Conservation (phyloP, 2,797 vertebrate genomes). For the Myotis daubentonii region DNA sequence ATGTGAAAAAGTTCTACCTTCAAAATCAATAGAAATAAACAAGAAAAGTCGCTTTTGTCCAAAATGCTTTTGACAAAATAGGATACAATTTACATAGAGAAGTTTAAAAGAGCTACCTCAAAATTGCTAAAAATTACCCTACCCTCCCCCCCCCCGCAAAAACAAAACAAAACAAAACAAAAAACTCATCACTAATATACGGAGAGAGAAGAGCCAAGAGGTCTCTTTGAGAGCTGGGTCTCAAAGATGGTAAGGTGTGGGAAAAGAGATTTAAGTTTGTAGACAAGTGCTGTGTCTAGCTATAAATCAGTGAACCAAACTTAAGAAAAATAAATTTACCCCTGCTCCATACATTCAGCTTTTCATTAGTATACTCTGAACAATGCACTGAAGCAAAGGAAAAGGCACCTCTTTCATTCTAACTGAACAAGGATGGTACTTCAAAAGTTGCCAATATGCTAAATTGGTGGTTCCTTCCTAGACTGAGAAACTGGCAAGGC, state of each 20-base stretch:
- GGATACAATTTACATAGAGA: conserved; percentile 25
- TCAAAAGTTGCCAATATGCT: neutral
- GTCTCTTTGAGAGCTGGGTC: neutral
- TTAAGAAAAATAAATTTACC: conserved; percentile 34
- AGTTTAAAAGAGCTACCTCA: neutral
- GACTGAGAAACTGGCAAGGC: neutral
- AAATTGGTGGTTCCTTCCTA: neutral
- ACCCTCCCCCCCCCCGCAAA: no score
- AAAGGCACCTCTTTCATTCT: neutral
- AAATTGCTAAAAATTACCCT: neutral
- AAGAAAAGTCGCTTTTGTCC: neutral
- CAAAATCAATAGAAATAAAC: conserved; percentile 15
- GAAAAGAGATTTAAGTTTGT: conserved; percentile 42
- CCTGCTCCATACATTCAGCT: neutral
- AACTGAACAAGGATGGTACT: neutral
- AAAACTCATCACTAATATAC: neutral
- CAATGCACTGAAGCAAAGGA: neutral
- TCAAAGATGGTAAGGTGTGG: conserved; percentile 1
- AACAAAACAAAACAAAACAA: neutral
- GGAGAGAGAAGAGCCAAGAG: neutral
- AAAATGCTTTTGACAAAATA: conserved; percentile 54
- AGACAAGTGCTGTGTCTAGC: neutral
- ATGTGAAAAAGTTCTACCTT: conserved; percentile 8
- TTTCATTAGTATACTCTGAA: conserved; percentile 18
- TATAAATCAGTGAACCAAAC: neutral